phyloP scores from a whole-genome alignment of 2,113 vertebrate genomes.

The Butorides virescens region DNA sequence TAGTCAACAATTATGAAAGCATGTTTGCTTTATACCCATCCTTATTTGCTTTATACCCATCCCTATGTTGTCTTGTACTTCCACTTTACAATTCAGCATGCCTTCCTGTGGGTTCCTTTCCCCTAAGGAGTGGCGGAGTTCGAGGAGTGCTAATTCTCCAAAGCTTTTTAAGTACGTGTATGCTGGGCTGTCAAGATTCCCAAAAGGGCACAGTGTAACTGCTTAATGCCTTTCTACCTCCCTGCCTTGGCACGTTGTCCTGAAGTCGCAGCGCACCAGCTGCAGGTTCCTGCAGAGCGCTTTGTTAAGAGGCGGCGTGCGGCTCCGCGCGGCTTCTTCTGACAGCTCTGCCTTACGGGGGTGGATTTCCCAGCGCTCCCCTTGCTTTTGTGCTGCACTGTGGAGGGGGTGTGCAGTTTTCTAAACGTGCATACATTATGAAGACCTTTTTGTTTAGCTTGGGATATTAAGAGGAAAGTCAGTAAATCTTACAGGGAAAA shows the following conservation, averaged over 20 bases:
- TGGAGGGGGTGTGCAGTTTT: not conserved
- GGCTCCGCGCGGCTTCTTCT: accelerated
- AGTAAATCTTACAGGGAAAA: not conserved
- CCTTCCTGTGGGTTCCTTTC: not conserved
- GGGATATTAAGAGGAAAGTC: not conserved
- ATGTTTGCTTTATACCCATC: not conserved
- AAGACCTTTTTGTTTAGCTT: not conserved
- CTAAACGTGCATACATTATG: not conserved
- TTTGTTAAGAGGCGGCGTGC: not conserved
- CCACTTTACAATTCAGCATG: not conserved
- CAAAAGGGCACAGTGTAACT: not conserved
- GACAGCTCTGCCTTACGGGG: not conserved
- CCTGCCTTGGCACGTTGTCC: not conserved
- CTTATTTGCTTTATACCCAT: not conserved
- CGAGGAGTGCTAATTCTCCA: not conserved
- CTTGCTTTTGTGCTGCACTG: not conserved
- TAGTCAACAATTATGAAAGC: not conserved
- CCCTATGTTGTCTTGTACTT: not conserved
- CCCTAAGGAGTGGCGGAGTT: not conserved
- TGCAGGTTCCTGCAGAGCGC: not conserved
- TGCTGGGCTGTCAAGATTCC: not conserved
- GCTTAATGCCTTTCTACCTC: not conserved
- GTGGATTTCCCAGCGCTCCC: not conserved
- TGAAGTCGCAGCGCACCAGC: not conserved
- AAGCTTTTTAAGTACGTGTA: not conserved